Percentiles rank a stretch among this genome's conserved stretches.
phyloP scores from a whole-genome alignment of 2,888 invertebrate species.

The Mythimna vitellina region DNA sequence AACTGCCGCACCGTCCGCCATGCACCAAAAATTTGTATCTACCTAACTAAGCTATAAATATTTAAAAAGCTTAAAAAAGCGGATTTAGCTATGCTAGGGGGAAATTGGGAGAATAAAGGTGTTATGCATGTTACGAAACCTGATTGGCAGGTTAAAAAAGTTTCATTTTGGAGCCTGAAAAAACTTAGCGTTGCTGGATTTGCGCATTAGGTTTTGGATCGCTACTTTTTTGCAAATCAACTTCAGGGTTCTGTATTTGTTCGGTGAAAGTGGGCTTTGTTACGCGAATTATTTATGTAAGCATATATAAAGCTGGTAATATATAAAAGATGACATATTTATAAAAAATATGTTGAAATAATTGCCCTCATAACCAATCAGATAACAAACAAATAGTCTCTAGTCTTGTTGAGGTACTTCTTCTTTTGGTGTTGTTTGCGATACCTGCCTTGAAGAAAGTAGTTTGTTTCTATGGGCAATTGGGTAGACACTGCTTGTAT shows the following conservation, averaged over 20 bases:
- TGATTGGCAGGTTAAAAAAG: constrained; percentile 57
- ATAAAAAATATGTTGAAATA: not conserved
- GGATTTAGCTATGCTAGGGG: constrained; percentile 52
- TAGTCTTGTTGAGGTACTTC: not conserved
- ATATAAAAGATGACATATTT: not conserved
- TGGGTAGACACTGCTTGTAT: too few species aligned
- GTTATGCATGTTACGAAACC: constrained; percentile 30
- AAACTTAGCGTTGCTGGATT: constrained; percentile 35
- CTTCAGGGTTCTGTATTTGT: not conserved
- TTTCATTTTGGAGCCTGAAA: constrained; percentile 37
- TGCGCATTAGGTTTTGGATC: constrained; percentile 29
- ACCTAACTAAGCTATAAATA: constrained; percentile 65
- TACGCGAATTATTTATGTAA: not conserved
- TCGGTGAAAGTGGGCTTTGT: not conserved
- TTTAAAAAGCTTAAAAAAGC: constrained; percentile 66
- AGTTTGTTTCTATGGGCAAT: too few species aligned
- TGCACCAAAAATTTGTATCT: constrained; percentile 76
- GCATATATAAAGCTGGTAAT: too few species aligned
- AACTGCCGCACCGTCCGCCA: constrained; percentile 81
- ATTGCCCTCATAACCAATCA: too few species aligned
- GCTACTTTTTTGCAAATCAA: not conserved
- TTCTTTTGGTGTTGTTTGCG: too few species aligned
- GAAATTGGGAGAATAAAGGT: constrained; percentile 47
- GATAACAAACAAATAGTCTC: too few species aligned
- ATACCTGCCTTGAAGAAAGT: too few species aligned